phyloP scores from a whole-genome alignment of 2,113 vertebrate genomes.

The Ptyas mucosa region DNA sequence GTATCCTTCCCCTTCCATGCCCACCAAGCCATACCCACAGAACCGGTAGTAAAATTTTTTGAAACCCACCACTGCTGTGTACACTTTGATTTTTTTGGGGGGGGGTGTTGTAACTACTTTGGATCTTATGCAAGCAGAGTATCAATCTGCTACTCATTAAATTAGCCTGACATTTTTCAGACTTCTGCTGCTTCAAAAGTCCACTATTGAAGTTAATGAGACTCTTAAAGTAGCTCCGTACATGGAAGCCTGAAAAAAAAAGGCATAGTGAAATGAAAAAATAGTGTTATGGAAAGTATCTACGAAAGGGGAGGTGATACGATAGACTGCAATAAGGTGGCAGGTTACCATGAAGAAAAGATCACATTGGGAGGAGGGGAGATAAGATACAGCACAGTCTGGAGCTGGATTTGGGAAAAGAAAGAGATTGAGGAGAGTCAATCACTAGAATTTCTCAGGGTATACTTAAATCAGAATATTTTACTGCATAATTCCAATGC shows the following conservation, averaged over 20 bases:
- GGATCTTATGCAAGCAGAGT: neutral
- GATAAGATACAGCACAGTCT: neutral
- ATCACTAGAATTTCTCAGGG: neutral
- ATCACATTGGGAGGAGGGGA: neutral
- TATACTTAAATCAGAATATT: neutral
- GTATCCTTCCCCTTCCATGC: too few relatives aligned
- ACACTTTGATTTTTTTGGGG: neutral
- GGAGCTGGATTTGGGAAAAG: neutral
- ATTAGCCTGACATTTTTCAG: neutral
- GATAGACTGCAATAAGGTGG: neutral
- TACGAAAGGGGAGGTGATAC: neutral
- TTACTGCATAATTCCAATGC: neutral
- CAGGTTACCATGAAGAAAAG: neutral
- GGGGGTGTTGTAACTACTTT: neutral
- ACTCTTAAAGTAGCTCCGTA: neutral
- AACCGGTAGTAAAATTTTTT: too few relatives aligned
- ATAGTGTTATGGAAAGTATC: neutral
- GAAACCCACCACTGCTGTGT: too few relatives aligned
- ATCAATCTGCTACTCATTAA: neutral
- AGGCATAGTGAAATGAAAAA: neutral
- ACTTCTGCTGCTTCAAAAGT: neutral
- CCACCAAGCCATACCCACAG: too few relatives aligned
- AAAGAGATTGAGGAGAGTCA: neutral
- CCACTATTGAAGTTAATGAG: neutral
- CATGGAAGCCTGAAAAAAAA: neutral